These are phyloP conservation scores for Taxidea taxus DNA, from an alignment of 2,113 vertebrate genomes.

Conservation along the genomic window DNA sequence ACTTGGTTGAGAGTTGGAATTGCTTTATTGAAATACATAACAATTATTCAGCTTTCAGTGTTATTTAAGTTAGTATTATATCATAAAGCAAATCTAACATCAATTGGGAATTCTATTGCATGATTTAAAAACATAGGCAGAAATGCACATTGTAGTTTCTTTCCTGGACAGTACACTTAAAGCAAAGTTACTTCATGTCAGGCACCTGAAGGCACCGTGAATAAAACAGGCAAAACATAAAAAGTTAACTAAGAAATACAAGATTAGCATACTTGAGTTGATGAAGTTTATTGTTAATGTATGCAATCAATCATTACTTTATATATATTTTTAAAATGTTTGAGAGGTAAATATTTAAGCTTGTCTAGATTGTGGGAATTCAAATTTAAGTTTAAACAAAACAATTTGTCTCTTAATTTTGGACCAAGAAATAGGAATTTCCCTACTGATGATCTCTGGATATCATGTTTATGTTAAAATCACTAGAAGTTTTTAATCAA, in stretches of 20 bases:
- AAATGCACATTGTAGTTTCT: not conserved
- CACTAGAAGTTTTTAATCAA: not conserved
- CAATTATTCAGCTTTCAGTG: not conserved
- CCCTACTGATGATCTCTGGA: not conserved
- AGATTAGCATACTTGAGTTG: not conserved
- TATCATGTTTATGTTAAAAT: not conserved
- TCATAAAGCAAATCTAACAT: slow-evolving; percentile 39
- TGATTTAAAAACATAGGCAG: not conserved
- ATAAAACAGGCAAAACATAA: not conserved
- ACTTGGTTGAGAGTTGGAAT: slow-evolving; percentile 27
- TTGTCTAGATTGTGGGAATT: not conserved
- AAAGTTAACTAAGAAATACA: not conserved
- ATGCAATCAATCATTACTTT: not conserved
- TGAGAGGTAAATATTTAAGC: not conserved
- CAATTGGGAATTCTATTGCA: not conserved
- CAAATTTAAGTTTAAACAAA: slow-evolving; percentile 6
- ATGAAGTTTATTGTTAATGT: not conserved
- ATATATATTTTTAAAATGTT: not conserved
- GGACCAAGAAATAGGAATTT: not conserved
- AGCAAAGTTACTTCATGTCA: not conserved
- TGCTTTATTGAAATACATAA: slow-evolving; percentile 35
- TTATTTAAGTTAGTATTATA: slow-evolving; percentile 27
- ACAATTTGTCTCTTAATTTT: slow-evolving; percentile 10
- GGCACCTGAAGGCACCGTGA: not conserved
- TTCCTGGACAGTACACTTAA: not conserved